Percentiles rank a stretch among this genome's conserved stretches.
Conservation (phyloP, 2,888 invertebrate species). For the Tethea ocularis region DNA sequence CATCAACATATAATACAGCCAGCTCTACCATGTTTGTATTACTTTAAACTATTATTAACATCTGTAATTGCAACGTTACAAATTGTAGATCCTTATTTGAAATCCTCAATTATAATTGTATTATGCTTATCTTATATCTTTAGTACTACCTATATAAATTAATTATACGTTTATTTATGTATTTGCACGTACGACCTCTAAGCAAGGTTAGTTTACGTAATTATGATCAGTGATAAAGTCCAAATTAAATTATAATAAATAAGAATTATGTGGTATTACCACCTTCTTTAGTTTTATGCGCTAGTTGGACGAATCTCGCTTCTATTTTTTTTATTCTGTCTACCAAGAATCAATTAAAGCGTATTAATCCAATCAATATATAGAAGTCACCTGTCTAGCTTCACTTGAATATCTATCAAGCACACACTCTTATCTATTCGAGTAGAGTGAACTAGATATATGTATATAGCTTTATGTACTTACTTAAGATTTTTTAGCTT, state of each 20-base stretch:
- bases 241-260: not conserved
- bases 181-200: conserved; percentile 26
- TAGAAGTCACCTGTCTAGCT: too few relatives aligned
- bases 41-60: not conserved
- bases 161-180: conserved; percentile 13
- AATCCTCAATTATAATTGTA: conserved; percentile 10
- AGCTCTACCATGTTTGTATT: not conserved
- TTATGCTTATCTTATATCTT: conserved; percentile 8
- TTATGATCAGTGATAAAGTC: conserved; percentile 10
- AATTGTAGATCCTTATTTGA: not conserved
- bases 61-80: not conserved
- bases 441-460: too few relatives aligned
- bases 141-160: too few relatives aligned
- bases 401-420: not conserved
- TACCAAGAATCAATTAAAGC: not conserved
- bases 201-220: conserved; percentile 27
- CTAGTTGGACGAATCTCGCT: not conserved
- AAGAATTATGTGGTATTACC: not conserved
- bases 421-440: too few relatives aligned
- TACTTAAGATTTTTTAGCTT: too few relatives aligned
- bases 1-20: too few relatives aligned
- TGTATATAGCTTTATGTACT: too few relatives aligned
- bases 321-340: not conserved
- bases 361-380: too few relatives aligned
- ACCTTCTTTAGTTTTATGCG: not conserved